Evolutionary conservation across 2,888 invertebrate species (phyloP).

Genomic region (Xestia c-nigrum): DNA sequence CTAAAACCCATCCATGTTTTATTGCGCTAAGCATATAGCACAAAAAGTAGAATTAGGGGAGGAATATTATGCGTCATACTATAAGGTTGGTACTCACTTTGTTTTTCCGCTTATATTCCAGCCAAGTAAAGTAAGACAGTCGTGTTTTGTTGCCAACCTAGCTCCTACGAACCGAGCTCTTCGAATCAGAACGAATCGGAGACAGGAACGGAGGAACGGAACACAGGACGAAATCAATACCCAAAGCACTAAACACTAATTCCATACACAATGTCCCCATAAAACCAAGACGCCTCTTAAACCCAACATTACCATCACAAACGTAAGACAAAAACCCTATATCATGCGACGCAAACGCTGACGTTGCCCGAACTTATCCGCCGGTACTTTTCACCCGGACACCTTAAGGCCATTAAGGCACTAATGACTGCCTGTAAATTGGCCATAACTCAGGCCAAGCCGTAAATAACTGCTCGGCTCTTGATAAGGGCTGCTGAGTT

Average conservation of each 20-base stretch:
- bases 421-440: conserved; percentile 90
- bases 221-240: conserved; percentile 28
- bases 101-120: neutral
- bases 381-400: conserved; percentile 85
- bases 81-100: neutral
- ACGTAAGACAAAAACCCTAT: conserved; percentile 70
- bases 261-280: conserved; percentile 45
- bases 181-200: conserved; percentile 16
- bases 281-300: conserved; percentile 60
- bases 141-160: neutral
- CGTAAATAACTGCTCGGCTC: conserved; percentile 86
- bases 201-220: too few relatives aligned
- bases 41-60: neutral
- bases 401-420: conserved; percentile 89
- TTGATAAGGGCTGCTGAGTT: conserved; percentile 90
- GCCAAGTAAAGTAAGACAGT: neutral
- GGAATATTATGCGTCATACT: neutral
- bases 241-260: conserved; percentile 17
- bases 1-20: too few relatives aligned
- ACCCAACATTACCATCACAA: conserved; percentile 63
- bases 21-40: neutral
- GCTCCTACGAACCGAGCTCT: neutral
- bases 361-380: conserved; percentile 82
- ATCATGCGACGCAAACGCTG: conserved; percentile 79
- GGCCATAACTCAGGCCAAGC: conserved; percentile 88